Conservation (phyloP, 2,888 invertebrate species). For the Diarsia dahlii region DNA sequence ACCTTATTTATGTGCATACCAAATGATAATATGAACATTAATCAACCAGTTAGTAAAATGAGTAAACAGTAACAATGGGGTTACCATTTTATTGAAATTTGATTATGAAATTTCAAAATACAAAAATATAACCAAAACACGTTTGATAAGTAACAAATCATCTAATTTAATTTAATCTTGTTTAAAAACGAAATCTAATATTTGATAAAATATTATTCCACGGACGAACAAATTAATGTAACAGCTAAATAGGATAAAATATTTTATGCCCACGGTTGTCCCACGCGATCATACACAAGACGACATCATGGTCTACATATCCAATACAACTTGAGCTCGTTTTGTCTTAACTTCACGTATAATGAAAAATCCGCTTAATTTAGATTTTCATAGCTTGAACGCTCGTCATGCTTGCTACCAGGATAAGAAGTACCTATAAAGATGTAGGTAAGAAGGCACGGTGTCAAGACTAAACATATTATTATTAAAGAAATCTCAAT, state of each 20-base stretch:
- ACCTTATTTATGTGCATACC: background rate
- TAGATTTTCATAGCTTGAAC: too few relatives aligned
- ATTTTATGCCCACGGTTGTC: background rate
- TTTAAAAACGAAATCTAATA: background rate
- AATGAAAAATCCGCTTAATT: too few relatives aligned
- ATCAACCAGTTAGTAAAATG: background rate
- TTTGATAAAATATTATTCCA: background rate
- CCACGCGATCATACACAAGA: background rate
- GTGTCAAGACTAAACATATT: background rate
- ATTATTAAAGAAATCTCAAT: background rate
- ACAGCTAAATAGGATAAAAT: background rate
- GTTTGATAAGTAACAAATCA: background rate
- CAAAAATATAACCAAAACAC: too few relatives aligned
- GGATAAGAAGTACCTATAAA: background rate
- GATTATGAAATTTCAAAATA: background rate
- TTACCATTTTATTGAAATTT: background rate
- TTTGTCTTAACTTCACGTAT: too few relatives aligned
- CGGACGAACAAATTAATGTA: background rate
- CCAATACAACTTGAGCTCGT: too few relatives aligned
- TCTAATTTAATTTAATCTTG: background rate
- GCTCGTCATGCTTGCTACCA: background rate
- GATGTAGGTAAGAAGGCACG: background rate
- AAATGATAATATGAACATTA: conserved; percentile 1
- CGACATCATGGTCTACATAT: too few relatives aligned
- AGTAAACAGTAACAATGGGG: background rate